These are phyloP conservation scores for Eurystomus gularis DNA, from an alignment of 2,113 vertebrate genomes.

Conservation along the genomic window DNA sequence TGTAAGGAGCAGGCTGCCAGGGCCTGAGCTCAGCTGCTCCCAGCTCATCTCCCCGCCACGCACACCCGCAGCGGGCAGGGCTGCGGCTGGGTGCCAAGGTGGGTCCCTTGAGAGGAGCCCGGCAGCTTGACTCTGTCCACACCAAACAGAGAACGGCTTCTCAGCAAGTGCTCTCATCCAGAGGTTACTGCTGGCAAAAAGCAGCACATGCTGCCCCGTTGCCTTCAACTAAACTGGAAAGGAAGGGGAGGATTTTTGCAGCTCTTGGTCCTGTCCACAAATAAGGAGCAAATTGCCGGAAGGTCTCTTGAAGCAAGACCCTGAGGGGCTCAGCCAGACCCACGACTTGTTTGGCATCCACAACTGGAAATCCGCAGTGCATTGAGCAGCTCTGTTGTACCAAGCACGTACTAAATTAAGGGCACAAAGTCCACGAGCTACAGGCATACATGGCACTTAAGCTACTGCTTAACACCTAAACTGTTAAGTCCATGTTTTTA, in stretches of 20 bases:
- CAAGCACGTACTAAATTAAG: not conserved
- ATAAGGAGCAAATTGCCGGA: not conserved
- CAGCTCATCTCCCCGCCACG: not conserved
- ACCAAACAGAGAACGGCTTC: not conserved
- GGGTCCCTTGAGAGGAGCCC: not conserved
- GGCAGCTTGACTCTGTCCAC: not conserved
- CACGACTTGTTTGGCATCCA: not conserved
- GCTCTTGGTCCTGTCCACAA: not conserved
- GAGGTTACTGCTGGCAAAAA: not conserved
- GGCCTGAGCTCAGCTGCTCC: not conserved
- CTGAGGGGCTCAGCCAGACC: not conserved
- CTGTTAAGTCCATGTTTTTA: not conserved
- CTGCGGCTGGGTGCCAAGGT: not conserved
- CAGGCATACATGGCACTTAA: not conserved
- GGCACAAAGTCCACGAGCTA: too few species aligned
- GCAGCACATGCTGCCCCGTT: not conserved
- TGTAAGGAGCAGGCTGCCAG: not conserved
- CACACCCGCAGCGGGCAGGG: not conserved
- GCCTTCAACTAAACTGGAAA: not conserved
- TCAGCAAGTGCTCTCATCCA: fast-evolving
- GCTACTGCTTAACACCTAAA: too few species aligned
- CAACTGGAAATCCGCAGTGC: not conserved
- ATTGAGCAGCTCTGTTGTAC: not conserved
- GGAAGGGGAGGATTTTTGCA: not conserved
- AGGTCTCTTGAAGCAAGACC: not conserved